A percentile compares a stretch with the other conserved stretches of the same genome.
Conservation (phyloP, 2,113 vertebrate genomes). For the Nothobranchius furzeri region DNA sequence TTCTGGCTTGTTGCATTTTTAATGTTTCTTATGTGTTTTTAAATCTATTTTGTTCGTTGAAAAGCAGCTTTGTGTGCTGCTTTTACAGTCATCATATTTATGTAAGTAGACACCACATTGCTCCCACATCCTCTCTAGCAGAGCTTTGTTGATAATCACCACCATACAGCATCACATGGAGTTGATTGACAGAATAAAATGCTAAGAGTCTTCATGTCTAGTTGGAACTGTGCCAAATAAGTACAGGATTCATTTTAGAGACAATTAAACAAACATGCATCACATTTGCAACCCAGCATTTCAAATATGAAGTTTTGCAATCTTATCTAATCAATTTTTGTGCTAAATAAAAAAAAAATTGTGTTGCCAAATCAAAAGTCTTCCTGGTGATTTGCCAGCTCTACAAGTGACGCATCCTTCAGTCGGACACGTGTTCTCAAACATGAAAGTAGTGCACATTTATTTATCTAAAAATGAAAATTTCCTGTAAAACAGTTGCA, state of each 20-base stretch:
- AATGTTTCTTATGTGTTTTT: slow-evolving; percentile 25
- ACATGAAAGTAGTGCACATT: no score
- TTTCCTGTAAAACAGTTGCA: no score
- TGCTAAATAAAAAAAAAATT: no score
- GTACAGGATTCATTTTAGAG: neutral
- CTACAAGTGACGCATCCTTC: no score
- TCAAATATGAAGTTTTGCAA: no score
- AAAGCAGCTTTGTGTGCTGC: neutral
- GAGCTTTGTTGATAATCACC: neutral
- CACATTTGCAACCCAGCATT: neutral
- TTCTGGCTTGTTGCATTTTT: slow-evolving; percentile 38
- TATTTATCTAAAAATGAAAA: no score
- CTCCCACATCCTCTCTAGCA: neutral
- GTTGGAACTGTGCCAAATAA: neutral
- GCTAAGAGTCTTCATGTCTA: neutral
- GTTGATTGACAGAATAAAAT: neutral
- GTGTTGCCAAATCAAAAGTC: no score
- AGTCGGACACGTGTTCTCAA: no score
- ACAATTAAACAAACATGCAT: neutral
- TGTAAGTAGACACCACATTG: neutral
- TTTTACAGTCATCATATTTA: neutral
- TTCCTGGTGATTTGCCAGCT: no score
- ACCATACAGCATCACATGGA: neutral
- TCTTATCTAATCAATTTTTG: no score
- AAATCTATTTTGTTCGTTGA: slow-evolving; percentile 11